These are phyloP conservation scores for Antedon bifida DNA, from an alignment of 35 echinoderm and acorn worm genomes.

Conservation along the genomic window DNA sequence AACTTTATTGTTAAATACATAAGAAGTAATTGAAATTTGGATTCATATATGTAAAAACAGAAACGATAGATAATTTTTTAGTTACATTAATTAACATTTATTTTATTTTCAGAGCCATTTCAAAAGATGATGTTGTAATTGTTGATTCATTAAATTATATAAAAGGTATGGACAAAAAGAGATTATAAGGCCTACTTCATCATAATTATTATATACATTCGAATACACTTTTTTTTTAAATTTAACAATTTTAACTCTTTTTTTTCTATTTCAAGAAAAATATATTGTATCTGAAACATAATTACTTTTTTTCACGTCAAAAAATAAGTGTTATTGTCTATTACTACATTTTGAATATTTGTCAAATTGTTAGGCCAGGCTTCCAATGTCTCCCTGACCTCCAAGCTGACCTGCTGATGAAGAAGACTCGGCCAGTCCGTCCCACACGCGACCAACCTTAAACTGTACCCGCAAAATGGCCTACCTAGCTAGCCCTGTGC, in stretches of 20 bases:
- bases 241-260: no score
- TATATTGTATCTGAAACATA: no score
- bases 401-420: neutral
- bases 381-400: neutral
- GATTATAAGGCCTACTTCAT: neutral
- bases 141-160: constrained; percentile 89
- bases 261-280: no score
- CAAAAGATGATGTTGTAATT: constrained; percentile 71
- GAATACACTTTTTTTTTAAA: no score
- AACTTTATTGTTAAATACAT: no score
- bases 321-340: neutral
- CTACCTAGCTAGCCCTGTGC: no score
- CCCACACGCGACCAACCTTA: neutral
- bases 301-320: neutral
- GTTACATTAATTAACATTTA: neutral
- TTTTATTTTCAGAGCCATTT: constrained; percentile 36
- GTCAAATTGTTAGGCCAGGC: neutral
- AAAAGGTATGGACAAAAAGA: constrained; percentile 52
- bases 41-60: no score
- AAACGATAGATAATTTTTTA: no score
- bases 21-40: no score
- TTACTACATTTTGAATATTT: neutral
- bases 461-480: no score
- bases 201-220: no score
- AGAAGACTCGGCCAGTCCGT: neutral